Evolutionary conservation across 1,140 invertebrate species (phyloP), one percentile per base, ranked within the genome.

Genomic region (Lucilia cuprina): DNA sequence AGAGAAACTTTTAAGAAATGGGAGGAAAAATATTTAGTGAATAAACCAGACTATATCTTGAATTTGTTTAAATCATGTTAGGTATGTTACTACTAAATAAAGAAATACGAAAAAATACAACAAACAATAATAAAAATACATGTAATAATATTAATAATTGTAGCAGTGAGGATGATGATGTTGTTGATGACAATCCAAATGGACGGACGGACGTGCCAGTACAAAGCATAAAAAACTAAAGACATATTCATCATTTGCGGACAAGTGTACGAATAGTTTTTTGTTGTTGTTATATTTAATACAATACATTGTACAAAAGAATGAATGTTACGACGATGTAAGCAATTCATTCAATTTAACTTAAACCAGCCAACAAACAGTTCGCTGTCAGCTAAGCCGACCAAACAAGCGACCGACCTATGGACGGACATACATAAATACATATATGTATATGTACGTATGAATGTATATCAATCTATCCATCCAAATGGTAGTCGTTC

Each of bases 261-360:
- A 41, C 50, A 55, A 55, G 50, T 55, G 50, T 55, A 55, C 50
- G 13, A 55, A 41, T 41, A 41, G 41, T 41, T 41, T 41, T 41
- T 41, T 41, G 5, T 41, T 30, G 25, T 30, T 30, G 25, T 30
- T 30, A 30, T 2, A 30, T 30, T 2, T 30, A 30, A 2, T 41
- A 41, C 41, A 41, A 41, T 30, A 30, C 41, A 2, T 41, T 55
- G 50, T 55, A 55, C 13, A 14, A 12, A 55, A 55, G 50, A 12
- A n/a, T 5, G 21, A 21, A 70, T 70, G 65, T 70, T 70, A 21
- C 21, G 21, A 70, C n/a, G 21, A 70, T 21, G n/a, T 70, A 19
- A 70, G 65, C 65, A 70, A 70, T 25, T 70, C 65, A 70, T 70
- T 19, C 65, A 21, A 70, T 70, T 21, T 70, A 70, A 70, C 65